Base-by-base conservation (phyloP, 2,797 vertebrate species). In the Xyrichtys novacula region DNA sequence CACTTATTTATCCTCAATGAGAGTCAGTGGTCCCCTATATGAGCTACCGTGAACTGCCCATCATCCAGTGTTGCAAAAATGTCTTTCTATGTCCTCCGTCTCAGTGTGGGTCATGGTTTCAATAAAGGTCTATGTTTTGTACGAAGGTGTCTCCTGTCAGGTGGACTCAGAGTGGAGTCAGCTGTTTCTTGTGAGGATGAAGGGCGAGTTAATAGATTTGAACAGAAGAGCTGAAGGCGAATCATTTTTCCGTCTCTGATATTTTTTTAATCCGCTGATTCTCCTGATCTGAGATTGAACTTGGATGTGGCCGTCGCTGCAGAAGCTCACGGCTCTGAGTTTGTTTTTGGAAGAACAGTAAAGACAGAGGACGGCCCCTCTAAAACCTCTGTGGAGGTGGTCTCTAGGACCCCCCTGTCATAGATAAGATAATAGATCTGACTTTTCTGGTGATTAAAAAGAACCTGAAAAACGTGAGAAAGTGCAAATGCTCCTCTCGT, bases 91-190 rank as follows among this genome's bases (percentile, higher is more conserved):
- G 80, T 72, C 56, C 29, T 32, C 20, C 52, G 57, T 66, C 42
- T 50, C 60, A 55, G 68, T 44, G 39, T 78, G 64, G 22, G 72
- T 28, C 43, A 66, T 80, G n/a, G 83, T 75, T 85, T 84, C 52
- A 92, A 90, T 85, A 89, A 90, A 88, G 81, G 0, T 34, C 19
- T 49, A 71, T 79, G 71, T 89, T 90, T 91, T 89, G 19, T 88
- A 71, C 23, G 32, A 29, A 49, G 25, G 39, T 74, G 65, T 55
- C 23, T 29, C 34, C 34, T 63, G 26, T 56, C 44, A 28, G 29
- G 14, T 23, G 17, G 2, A 23, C n/a, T 15, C 32, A 7, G 31
- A 49, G 7, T n/a, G n/a, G n/a, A n/a, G n/a, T n/a, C n/a, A n/a
- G n/a, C n/a, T n/a, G n/a, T n/a, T n/a, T 59, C 39, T 16, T 6